Evolutionary conservation across 2,888 invertebrate species (phyloP), one percentile per base, ranked within the genome.

Genomic region (Limnephilus lunatus): DNA sequence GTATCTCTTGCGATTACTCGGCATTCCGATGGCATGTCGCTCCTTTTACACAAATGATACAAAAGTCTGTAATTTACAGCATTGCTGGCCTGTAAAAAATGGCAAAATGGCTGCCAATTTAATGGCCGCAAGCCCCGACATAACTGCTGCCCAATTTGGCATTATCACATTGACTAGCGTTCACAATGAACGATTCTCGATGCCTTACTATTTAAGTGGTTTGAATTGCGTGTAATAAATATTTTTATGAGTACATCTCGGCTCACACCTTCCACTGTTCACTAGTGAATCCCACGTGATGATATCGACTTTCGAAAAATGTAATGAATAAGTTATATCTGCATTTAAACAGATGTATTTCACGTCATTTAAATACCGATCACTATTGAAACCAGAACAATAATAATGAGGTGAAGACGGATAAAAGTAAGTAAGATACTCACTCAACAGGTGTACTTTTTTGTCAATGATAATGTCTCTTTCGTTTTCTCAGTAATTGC

Each of bases 21-120:
- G 35, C 35, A 83, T 83, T 83, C 83, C 83, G 35, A 35, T 19
- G 35, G 83, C 83, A 39, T 83, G 83, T 35, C 83, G 35, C 25
- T 83, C 83, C 83, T 35, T 83, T 35, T 83, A 35, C 83, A 35
- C 83, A 32, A 83, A 35, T 83, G 35, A 25, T 83, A 39, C 32
- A 83, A 83, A 83, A 32, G 35, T 83, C 19, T 35, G 83, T 83
- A 83, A 83, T 83, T 83, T 83, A 83, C 83, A 83, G 35, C 83
- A 83, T 83, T 83, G 32, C 83, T 35, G 83, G 68, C 15, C 5
- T 25, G 83, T 32, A 15, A 83, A 83, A 83, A 83, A 83, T 83
- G 32, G 83, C 83, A n/a, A 68, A 68, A 68, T 68, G 68, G 68
- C n/a, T n/a, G 83, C 83, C 25, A 83, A 35, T 83, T 83, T 83